Evolutionary conservation across 2,113 vertebrate species (phyloP).

Genomic region (Oncorhynchus clarkii): DNA sequence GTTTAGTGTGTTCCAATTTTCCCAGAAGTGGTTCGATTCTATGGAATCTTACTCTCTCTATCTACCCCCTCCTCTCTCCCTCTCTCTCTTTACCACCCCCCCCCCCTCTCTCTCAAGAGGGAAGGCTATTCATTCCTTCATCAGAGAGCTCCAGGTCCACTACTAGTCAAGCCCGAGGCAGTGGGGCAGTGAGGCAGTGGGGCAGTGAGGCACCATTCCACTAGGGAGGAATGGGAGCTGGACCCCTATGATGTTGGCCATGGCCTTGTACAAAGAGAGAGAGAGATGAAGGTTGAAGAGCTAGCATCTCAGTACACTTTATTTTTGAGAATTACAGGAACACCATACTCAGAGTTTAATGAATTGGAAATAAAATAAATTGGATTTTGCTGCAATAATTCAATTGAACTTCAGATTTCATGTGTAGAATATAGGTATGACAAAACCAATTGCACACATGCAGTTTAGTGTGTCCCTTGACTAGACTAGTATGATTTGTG

Average conservation of each 20-base stretch:
- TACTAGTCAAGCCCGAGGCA: conserved; percentile 12
- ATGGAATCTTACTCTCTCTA: too few species aligned
- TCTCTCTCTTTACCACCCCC: too few species aligned
- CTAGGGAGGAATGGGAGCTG: conserved; percentile 2
- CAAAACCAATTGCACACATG: neutral
- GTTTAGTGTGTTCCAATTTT: too few species aligned
- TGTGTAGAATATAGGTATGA: neutral
- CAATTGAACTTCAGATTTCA: neutral
- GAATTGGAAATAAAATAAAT: conserved; percentile 4
- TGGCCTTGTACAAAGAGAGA: neutral
- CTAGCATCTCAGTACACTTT: neutral
- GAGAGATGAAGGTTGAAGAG: neutral
- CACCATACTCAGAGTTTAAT: neutral
- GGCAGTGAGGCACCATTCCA: neutral
- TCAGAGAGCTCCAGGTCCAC: conserved; percentile 9
- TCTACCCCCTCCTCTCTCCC: too few species aligned
- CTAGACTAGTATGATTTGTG: neutral
- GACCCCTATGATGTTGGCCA: conserved; percentile 2
- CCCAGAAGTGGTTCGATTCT: too few species aligned
- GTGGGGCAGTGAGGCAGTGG: too few species aligned
- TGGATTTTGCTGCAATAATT: conserved; percentile 3
- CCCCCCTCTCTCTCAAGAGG: conserved; percentile 14
- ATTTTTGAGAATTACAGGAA: neutral
- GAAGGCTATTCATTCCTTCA: neutral
- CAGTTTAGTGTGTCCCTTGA: neutral